Percentiles rank a stretch among this genome's conserved stretches.
phyloP scores from a whole-genome alignment of 92 coral and sea anemone genomes.

The Chrysogorgia sp. region DNA sequence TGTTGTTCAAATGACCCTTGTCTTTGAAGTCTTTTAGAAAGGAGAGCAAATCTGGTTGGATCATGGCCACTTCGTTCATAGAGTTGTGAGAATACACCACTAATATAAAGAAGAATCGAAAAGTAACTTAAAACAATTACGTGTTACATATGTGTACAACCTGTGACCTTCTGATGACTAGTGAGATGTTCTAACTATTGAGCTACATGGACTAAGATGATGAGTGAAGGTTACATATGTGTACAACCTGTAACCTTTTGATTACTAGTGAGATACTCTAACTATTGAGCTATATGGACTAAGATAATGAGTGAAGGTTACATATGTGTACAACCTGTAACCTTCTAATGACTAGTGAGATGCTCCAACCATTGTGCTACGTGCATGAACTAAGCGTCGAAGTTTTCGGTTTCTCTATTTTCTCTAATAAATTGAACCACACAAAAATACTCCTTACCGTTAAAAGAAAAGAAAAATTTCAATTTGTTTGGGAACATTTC shows the following conservation, averaged over 20 bases:
- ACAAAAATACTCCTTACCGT: conserved; percentile 11
- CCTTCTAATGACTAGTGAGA: background rate
- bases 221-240: background rate
- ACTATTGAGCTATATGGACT: too few relatives aligned
- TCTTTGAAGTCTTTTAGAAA: conserved; percentile 35
- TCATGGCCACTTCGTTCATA: conserved; percentile 49
- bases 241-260: background rate
- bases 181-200: too few relatives aligned
- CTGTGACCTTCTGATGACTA: background rate
- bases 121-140: background rate
- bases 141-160: background rate
- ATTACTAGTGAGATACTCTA: too few relatives aligned
- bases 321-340: background rate
- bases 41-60: conserved; percentile 33
- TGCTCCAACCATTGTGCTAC: too few relatives aligned
- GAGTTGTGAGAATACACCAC: conserved; percentile 48
- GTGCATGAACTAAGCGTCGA: background rate
- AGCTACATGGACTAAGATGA: too few relatives aligned
- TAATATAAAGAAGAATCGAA: background rate
- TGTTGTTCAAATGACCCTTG: conserved; percentile 42
- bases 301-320: too few relatives aligned
- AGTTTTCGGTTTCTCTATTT: background rate
- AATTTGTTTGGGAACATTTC: conserved; percentile 50
- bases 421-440: background rate
- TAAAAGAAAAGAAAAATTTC: conserved; percentile 61